phyloP scores from a whole-genome alignment of 2,797 vertebrate genomes.

The Ceyx erithaca region DNA sequence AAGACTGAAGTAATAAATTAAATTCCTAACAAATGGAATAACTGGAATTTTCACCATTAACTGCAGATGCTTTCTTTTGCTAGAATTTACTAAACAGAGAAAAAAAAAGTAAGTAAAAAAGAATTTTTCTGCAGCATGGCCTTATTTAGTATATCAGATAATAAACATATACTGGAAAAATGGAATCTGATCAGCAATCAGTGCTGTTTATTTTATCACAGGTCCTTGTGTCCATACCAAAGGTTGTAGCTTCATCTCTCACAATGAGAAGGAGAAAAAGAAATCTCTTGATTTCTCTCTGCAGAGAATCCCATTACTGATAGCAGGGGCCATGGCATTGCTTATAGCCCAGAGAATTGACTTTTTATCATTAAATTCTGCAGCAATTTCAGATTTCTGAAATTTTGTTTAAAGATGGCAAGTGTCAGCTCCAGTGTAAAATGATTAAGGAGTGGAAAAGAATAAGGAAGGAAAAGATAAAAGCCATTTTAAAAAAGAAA shows the following conservation, averaged over 20 bases:
- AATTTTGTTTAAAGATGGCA: background rate
- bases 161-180: background rate
- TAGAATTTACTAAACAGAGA: background rate
- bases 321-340: background rate
- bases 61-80: background rate
- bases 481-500: rapidly evolving
- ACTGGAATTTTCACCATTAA: background rate
- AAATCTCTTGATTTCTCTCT: background rate
- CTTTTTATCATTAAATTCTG: background rate
- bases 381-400: background rate
- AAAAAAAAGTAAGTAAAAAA: background rate
- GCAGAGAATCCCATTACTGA: background rate
- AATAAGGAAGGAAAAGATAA: background rate
- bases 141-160: background rate
- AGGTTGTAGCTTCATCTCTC: background rate
- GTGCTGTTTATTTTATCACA: background rate
- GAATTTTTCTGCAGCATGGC: background rate
- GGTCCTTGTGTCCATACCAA: background rate
- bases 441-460: background rate
- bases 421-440: background rate
- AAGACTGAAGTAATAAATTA: background rate
- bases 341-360: background rate
- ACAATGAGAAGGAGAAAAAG: background rate
- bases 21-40: background rate
- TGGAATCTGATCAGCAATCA: background rate